These are phyloP conservation scores for Patella depressa DNA, from an alignment of 2,888 invertebrate species.

Conservation along the genomic window DNA sequence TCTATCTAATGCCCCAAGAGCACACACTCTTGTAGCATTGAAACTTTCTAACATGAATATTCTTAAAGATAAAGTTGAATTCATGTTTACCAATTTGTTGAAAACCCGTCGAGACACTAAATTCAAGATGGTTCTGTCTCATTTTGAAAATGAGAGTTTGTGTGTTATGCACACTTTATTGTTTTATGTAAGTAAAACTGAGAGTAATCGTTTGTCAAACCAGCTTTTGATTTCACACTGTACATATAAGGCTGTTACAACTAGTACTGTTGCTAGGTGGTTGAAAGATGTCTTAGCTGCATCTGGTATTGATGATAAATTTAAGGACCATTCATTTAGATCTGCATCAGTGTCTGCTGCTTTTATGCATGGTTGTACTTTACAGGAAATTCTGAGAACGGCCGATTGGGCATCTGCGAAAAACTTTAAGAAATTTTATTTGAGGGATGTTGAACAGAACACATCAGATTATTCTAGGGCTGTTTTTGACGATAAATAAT, in stretches of 20 bases:
- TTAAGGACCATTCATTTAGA: conserved; percentile 28
- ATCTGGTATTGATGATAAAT: conserved; percentile 21
- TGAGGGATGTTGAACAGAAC: not conserved
- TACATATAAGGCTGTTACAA: not conserved
- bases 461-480: no score
- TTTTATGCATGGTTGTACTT: not conserved
- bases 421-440: not conserved
- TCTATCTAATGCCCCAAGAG: conserved; percentile 30
- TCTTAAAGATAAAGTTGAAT: conserved; percentile 18
- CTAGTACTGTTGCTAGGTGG: not conserved
- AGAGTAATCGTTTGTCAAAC: not conserved
- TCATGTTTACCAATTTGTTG: conserved; percentile 31
- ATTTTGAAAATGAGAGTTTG: not conserved
- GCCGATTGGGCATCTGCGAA: not conserved
- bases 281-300: not conserved
- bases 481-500: no score
- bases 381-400: not conserved
- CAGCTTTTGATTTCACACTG: not conserved
- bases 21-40: conserved; percentile 26
- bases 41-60: conserved; percentile 26
- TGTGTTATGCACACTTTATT: no score
- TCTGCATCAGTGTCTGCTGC: conserved; percentile 7
- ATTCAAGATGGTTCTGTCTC: conserved; percentile 3
- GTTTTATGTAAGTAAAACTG: not conserved
- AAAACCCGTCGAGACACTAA: conserved; percentile 25